Evolutionary conservation across 2,888 invertebrate genomes (phyloP), one percentile per base, ranked within the genome.

Genomic region (Lasioglossum oenotherae): DNA sequence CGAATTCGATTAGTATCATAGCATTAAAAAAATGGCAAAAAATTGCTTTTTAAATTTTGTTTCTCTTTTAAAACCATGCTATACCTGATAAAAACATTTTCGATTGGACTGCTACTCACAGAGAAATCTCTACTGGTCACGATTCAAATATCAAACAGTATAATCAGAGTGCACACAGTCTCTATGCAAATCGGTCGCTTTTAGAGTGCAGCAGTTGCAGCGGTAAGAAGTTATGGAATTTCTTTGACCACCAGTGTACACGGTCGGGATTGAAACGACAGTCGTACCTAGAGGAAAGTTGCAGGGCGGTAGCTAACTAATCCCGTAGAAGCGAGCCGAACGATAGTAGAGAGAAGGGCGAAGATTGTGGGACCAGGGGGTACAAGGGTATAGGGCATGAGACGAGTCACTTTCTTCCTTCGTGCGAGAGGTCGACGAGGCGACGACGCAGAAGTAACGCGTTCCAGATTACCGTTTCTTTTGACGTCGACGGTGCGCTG

Each of bases 391-490:
- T 35, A 12, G 41, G 23, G 10, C 60, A 27, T 4, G 35, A 44
- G 38, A 35, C 23, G 41, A n/a, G 71, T 35, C 12, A 23, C 49
- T 23, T 19, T 35, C 35, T 49, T 27, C 31, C 14, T 46, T n/a
- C 8, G 6, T 12, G 72, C 72, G 64, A 67, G 76, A 83, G 72
- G 76, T 44, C 83, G 82, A 57, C 44, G 73, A 53, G 44, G 31
- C 67, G 82, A 71, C 75, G 76, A 81, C 76, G 80, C 69, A 14
- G 74, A 75, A 72, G 84, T 73, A 49, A 19, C 84, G 73, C 73
- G 80, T 72, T 78, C 85, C 84, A 80, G 84, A 84, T 85, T 84
- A 72, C 77, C 67, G 64, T 77, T 83, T 41, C 76, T 80, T 80
- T 87, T 76, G 81, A 82, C 74, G 81, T 60, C 57, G 74, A 35